Conservation (phyloP, 2,888 invertebrate genomes). For the Agriopis leucophaearia region DNA sequence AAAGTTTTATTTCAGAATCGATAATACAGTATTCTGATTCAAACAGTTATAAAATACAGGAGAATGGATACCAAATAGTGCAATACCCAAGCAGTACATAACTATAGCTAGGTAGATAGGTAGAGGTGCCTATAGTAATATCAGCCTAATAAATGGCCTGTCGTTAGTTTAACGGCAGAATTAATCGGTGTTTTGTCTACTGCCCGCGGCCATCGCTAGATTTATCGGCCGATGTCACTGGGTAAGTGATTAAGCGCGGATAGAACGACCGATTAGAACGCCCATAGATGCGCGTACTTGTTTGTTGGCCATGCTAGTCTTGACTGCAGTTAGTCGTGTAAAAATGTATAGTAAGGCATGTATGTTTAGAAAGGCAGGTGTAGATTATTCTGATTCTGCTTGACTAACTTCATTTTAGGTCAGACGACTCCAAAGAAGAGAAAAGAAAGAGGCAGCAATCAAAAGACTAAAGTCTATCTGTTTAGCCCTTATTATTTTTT, state of each 20-base stretch:
- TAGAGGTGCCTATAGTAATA: conserved; percentile 29
- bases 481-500: too few species aligned
- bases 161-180: conserved; percentile 76
- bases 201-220: conserved; percentile 58
- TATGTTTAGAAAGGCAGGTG: too few species aligned
- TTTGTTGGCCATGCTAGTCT: neutral
- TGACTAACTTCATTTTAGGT: too few species aligned
- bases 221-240: conserved; percentile 47
- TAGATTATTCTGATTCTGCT: too few species aligned
- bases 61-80: too few species aligned
- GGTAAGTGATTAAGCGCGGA: conserved; percentile 31
- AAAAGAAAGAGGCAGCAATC: too few species aligned
- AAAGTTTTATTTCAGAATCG: too few species aligned
- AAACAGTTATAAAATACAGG: too few species aligned
- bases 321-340: neutral
- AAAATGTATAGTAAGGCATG: too few species aligned
- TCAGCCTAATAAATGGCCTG: conserved; percentile 44
- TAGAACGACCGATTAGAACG: conserved; percentile 14
- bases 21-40: too few species aligned
- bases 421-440: too few species aligned
- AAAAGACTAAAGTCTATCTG: too few species aligned
- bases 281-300: neutral
- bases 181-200: conserved; percentile 81
- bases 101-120: neutral
- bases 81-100: neutral